A percentile compares a stretch with the other conserved stretches of the same genome.
Conservation (phyloP, 2,113 vertebrate genomes). For the Xiphophorus maculatus region DNA sequence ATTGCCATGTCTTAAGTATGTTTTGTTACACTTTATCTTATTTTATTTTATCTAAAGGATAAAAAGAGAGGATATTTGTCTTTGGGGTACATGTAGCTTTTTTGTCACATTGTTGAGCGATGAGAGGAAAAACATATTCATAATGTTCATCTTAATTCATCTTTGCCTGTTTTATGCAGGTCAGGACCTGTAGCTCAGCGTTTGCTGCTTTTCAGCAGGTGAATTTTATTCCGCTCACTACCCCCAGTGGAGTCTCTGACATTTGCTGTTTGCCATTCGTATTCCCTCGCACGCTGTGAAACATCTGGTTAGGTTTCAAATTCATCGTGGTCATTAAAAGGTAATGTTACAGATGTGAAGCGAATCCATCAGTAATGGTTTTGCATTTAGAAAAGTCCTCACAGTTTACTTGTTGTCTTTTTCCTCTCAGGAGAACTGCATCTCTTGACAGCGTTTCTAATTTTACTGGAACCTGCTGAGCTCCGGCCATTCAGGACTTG, state of each 20-base stretch:
- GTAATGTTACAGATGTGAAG: background rate
- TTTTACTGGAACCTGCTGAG: background rate
- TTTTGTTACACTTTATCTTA: no score
- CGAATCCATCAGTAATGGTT: background rate
- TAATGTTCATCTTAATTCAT: no score
- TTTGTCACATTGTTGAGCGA: no score
- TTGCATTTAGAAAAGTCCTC: background rate
- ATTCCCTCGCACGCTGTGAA: background rate
- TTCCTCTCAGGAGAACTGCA: background rate
- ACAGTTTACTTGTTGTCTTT: background rate
- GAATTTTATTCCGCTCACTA: background rate
- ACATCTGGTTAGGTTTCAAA: background rate
- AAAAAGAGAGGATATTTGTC: no score
- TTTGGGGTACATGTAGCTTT: no score
- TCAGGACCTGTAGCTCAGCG: no score
- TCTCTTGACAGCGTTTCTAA: background rate
- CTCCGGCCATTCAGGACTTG: background rate
- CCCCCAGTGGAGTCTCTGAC: background rate
- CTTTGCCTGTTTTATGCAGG: no score
- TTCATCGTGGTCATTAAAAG: background rate
- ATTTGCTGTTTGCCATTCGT: background rate
- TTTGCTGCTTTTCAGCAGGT: background rate
- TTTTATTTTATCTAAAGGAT: no score
- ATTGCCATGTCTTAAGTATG: no score
- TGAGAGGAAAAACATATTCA: no score